phyloP scores from a whole-genome alignment of 2,113 vertebrate species.

The Hypanus sabinus region DNA sequence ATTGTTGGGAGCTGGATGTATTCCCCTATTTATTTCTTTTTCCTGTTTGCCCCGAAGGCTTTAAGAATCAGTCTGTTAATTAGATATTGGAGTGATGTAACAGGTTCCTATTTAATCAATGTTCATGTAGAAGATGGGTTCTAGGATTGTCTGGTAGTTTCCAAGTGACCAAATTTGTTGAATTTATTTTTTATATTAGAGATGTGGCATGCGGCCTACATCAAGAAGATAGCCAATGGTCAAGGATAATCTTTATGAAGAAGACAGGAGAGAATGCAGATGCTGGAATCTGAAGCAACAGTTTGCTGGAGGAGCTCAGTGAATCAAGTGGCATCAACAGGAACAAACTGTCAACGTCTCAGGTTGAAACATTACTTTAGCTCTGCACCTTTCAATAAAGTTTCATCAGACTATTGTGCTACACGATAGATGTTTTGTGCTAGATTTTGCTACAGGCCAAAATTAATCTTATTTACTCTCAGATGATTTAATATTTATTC shows the following conservation, averaged over 20 bases:
- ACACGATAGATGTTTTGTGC: neutral
- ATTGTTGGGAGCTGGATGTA: too few species aligned
- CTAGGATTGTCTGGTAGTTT: neutral
- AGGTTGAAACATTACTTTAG: too few species aligned
- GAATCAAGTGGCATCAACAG: too few species aligned
- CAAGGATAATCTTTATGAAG: too few species aligned
- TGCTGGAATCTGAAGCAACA: too few species aligned
- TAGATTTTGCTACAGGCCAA: neutral
- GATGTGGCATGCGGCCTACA: neutral
- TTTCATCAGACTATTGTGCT: neutral
- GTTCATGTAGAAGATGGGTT: neutral
- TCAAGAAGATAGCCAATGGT: neutral
- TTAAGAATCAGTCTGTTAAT: neutral
- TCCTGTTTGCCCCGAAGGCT: too few species aligned
- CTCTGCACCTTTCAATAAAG: neutral
- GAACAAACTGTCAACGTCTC: too few species aligned
- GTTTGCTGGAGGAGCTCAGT: too few species aligned
- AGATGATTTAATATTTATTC: neutral
- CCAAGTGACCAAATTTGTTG: neutral
- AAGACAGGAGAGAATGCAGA: too few species aligned
- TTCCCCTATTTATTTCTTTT: too few species aligned
- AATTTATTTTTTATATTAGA: neutral
- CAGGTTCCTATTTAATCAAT: neutral
- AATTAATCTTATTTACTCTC: neutral
- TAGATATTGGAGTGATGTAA: neutral